Conservation (phyloP, 2,113 vertebrate species). For the Xenotilapia flavipinnis region DNA sequence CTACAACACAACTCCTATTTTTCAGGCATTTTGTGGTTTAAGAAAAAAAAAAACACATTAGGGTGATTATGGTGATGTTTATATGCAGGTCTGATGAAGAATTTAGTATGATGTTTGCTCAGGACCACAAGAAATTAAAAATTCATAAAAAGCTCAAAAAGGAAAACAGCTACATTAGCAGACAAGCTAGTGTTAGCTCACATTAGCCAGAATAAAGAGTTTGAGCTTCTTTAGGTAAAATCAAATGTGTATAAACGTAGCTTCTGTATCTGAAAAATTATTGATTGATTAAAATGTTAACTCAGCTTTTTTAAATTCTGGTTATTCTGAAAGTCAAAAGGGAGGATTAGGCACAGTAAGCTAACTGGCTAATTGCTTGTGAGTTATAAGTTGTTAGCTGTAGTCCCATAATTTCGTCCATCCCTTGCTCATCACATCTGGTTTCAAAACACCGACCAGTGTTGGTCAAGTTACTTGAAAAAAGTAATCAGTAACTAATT, state of each 20-base stretch:
- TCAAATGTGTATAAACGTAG: not conserved
- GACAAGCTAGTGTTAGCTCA: not conserved
- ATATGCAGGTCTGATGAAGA: not conserved
- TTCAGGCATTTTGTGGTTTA: not conserved
- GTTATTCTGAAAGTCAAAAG: not conserved
- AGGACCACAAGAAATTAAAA: not conserved
- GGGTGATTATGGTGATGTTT: not conserved
- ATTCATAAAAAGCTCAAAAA: not conserved
- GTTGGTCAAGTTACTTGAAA: no score
- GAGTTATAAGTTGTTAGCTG: not conserved
- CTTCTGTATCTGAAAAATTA: not conserved
- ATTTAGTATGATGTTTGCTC: not conserved
- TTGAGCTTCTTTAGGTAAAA: not conserved
- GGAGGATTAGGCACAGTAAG: not conserved
- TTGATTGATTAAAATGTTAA: not conserved
- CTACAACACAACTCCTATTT: not conserved
- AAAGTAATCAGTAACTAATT: no score
- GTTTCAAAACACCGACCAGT: not conserved
- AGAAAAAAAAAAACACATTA: not conserved
- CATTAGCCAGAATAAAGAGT: not conserved
- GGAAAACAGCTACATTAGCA: not conserved
- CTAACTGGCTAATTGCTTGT: not conserved
- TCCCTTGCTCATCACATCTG: not conserved
- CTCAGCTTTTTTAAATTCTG: not conserved
- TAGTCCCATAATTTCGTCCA: not conserved